A percentile compares a stretch with the other conserved stretches of the same genome.
Evolutionary conservation across 1,140 invertebrate species (phyloP).

Genomic region (Drosophila pruinosa): DNA sequence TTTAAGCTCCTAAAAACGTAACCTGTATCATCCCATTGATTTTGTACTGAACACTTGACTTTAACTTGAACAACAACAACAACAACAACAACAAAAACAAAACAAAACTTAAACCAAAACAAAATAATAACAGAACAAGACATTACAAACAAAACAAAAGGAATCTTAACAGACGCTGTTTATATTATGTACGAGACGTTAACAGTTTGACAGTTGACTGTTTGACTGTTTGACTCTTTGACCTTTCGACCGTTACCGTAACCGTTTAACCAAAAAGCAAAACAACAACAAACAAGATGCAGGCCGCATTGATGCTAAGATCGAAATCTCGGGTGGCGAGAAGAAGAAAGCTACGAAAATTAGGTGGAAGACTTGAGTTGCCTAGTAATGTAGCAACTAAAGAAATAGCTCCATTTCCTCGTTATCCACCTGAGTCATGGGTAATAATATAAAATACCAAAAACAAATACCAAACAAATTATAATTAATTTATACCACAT

Average conservation of each 20-base stretch:
- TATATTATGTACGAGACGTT: conserved; percentile 27
- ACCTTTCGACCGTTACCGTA: conserved; percentile 26
- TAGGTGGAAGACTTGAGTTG: conserved; percentile 89
- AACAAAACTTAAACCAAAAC: neutral
- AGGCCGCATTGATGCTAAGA: conserved; percentile 94
- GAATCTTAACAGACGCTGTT: conserved; percentile 12
- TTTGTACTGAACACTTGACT: conserved; percentile 49
- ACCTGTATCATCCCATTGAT: conserved; percentile 78
- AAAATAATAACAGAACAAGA: neutral
- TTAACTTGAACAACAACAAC: neutral
- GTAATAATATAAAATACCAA: conserved; percentile 83
- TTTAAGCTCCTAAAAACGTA: conserved; percentile 78
- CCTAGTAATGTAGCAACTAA: conserved; percentile 93
- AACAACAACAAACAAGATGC: conserved; percentile 89
- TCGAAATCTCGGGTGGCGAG: conserved; percentile 91
- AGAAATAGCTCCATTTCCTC: conserved; percentile 92
- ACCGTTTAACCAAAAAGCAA: conserved; percentile 55
- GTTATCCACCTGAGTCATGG: conserved; percentile 91
- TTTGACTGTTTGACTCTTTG: conserved; percentile 6
- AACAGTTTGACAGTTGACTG: conserved; percentile 12
- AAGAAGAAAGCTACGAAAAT: conserved; percentile 88
- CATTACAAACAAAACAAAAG: neutral
- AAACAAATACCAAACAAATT: conserved; percentile 59
- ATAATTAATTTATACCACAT: conserved; percentile 66
- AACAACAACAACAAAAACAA: conserved; percentile 1